Evolutionary conservation across 2,113 vertebrate species (phyloP).

Genomic region (Marmota monax): DNA sequence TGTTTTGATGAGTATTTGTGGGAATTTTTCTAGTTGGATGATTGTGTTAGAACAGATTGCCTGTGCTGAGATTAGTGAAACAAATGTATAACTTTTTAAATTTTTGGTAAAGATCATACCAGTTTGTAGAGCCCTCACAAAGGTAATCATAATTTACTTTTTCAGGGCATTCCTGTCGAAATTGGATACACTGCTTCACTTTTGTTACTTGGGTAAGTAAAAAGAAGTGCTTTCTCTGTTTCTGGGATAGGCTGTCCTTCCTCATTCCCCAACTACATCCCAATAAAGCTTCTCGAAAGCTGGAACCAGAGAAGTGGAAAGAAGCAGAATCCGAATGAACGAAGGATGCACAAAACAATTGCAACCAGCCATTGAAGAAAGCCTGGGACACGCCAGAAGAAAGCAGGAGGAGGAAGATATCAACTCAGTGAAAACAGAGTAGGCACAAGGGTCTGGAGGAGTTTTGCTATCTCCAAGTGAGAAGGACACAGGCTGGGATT

Average conservation of each 20-base stretch:
- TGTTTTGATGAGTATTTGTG: not conserved
- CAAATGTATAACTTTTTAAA: constrained; percentile 22
- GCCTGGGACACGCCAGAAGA: not conserved
- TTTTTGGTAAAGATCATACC: not conserved
- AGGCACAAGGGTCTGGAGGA: not conserved
- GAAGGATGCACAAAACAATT: not conserved
- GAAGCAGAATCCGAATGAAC: not conserved
- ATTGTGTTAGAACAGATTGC: not conserved
- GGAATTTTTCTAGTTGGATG: not conserved
- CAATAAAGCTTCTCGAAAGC: not conserved
- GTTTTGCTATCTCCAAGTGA: not conserved
- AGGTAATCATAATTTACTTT: not conserved
- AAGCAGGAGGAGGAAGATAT: not conserved
- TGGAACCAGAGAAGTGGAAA: not conserved
- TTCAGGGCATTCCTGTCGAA: not conserved
- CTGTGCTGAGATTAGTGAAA: constrained; percentile 22
- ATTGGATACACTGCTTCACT: not conserved
- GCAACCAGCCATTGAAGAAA: not conserved
- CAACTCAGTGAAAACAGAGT: not conserved
- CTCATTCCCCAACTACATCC: not conserved
- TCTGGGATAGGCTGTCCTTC: not conserved
- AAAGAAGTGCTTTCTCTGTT: not conserved
- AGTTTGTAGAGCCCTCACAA: not conserved
- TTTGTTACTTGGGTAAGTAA: constrained; percentile 5
- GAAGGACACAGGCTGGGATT: not conserved